Evolutionary conservation across 2,113 vertebrate species (phyloP).

Genomic region (Stigmatopora nigra): DNA sequence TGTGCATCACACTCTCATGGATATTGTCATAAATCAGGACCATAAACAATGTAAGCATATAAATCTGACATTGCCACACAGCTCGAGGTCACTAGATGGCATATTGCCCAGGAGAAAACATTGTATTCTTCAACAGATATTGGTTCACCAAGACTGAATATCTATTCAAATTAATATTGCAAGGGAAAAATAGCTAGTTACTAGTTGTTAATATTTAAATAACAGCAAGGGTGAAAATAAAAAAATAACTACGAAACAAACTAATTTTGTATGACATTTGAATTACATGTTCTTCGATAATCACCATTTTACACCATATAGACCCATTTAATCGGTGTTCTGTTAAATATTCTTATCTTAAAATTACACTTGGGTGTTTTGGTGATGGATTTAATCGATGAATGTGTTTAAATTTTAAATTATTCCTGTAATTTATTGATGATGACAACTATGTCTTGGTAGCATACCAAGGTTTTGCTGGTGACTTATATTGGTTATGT

Average conservation of each 20-base stretch:
- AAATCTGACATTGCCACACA: conserved; percentile 13
- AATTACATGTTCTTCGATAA: not conserved
- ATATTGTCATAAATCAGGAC: conserved; percentile 49
- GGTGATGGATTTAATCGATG: conserved; percentile 28
- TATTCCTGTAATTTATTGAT: conserved; percentile 54
- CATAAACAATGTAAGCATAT: conserved; percentile 32
- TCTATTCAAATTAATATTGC: not conserved
- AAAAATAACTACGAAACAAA: not conserved
- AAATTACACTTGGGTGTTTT: conserved; percentile 50
- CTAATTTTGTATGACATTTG: not conserved
- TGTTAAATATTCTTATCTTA: conserved; percentile 15
- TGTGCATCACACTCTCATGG: conserved; percentile 38
- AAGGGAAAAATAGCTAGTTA: too few relatives aligned
- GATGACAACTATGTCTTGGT: conserved; percentile 46
- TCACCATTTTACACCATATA: not conserved
- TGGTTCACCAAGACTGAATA: not conserved
- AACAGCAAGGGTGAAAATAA: not conserved
- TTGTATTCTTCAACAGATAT: not conserved
- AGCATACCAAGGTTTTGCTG: conserved; percentile 45
- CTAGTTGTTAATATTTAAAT: not conserved
- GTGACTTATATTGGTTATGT: conserved; percentile 48
- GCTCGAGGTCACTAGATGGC: conserved; percentile 17
- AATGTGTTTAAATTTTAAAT: conserved; percentile 34
- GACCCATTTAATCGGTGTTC: not conserved
- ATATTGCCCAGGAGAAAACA: conserved; percentile 16